phyloP scores from a whole-genome alignment of 92 coral and sea anemone species.

The Palythoa grandiflora region DNA sequence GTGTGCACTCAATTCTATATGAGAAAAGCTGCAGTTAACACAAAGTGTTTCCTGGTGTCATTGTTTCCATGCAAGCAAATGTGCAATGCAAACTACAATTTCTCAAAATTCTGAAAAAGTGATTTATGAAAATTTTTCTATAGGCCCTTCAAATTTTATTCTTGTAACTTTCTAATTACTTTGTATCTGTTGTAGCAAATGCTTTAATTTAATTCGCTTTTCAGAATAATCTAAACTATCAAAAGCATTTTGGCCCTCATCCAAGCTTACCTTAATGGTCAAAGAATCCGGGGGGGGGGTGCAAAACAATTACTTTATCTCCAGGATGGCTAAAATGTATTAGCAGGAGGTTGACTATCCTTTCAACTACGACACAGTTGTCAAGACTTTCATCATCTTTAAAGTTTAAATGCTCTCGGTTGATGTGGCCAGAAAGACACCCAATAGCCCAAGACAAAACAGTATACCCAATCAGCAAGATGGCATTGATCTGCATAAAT shows the following conservation, averaged over 20 bases:
- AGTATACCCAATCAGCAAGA: background rate
- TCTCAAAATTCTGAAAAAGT: too few species aligned
- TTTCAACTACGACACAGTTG: background rate
- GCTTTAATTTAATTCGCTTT: background rate
- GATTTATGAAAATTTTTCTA: background rate
- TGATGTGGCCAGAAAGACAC: background rate
- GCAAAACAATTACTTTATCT: background rate
- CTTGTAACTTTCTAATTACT: background rate
- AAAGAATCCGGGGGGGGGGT: background rate
- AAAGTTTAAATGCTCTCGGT: background rate
- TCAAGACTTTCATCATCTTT: background rate
- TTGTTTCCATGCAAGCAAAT: too few species aligned
- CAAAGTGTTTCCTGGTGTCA: too few species aligned
- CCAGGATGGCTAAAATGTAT: background rate
- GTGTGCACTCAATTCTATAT: too few species aligned
- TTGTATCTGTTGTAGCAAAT: background rate
- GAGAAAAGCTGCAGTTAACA: too few species aligned
- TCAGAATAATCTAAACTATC: background rate
- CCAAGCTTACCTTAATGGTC: background rate
- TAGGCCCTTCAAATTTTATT: background rate
- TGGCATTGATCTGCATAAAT: conserved; percentile 1
- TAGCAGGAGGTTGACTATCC: background rate
- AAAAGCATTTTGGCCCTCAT: background rate
- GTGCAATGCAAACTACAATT: too few species aligned
- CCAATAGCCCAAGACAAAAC: conserved; percentile 5